phyloP scores from a whole-genome alignment of 2,888 invertebrate species.

The Glomeris marginata region DNA sequence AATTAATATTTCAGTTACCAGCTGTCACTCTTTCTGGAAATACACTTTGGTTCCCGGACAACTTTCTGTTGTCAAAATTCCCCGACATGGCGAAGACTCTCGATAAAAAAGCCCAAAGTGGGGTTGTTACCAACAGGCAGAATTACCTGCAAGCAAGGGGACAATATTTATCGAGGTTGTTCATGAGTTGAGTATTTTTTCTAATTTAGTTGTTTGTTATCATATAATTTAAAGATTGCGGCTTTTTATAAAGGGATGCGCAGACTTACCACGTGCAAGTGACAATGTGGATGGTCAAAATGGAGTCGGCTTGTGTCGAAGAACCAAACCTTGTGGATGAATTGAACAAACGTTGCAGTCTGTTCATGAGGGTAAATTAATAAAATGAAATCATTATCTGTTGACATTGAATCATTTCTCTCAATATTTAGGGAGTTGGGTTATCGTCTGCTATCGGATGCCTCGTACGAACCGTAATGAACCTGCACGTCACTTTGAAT shows the following conservation, averaged over 20 bases:
- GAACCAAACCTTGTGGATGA: slow-evolving; percentile 37
- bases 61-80: slow-evolving; percentile 52
- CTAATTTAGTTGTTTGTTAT: not conserved
- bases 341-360: slow-evolving; percentile 35
- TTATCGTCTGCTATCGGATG: slow-evolving; percentile 49
- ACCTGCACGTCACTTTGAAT: slow-evolving; percentile 51
- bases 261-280: slow-evolving; percentile 37
- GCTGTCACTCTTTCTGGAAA: slow-evolving; percentile 65
- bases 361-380: slow-evolving; percentile 39
- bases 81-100: slow-evolving; percentile 39
- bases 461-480: slow-evolving; percentile 43
- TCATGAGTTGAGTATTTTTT: not conserved
- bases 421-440: slow-evolving; percentile 43
- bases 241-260: slow-evolving; percentile 38
- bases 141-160: slow-evolving; percentile 36
- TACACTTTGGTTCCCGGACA: slow-evolving; percentile 69
- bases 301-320: slow-evolving; percentile 38
- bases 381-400: not conserved
- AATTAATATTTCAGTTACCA: slow-evolving; percentile 40
- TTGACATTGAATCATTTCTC: no score
- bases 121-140: slow-evolving; percentile 28
- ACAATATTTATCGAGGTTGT: slow-evolving; percentile 37
- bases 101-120: slow-evolving; percentile 34
- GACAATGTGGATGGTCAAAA: slow-evolving; percentile 44
- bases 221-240: not conserved